Evolutionary conservation across 64 coral and sea anemone genomes (phyloP).

Genomic region (Montipora sp.): DNA sequence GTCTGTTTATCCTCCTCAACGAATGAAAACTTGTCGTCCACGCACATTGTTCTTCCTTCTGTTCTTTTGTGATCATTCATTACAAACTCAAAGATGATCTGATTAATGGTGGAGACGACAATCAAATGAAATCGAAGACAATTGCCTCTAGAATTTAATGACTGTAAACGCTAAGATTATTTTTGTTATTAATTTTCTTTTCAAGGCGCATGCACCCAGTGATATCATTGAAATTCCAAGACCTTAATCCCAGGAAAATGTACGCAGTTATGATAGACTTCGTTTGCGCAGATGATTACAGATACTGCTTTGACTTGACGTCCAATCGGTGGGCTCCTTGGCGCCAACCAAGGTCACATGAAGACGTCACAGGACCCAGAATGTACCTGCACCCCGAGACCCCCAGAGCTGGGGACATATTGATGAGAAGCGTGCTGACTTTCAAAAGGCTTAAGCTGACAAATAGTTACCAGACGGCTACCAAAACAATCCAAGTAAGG

Average conservation of each 20-base stretch:
- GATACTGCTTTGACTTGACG: not conserved
- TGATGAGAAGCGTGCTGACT: not conserved
- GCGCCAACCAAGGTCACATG: not conserved
- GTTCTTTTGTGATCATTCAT: too few species aligned
- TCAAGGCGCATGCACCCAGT: slow-evolving; percentile 16
- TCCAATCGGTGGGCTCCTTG: slow-evolving; percentile 2
- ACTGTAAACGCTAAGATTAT: not conserved
- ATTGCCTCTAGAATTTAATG: not conserved
- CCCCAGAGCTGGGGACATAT: not conserved
- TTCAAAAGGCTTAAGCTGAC: slow-evolving; percentile 20
- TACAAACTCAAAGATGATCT: too few species aligned
- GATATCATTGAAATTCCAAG: slow-evolving; percentile 31
- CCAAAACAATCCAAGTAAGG: slow-evolving; percentile 2
- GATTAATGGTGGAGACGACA: too few species aligned
- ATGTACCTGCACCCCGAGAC: slow-evolving; percentile 25
- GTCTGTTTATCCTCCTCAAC: not conserved
- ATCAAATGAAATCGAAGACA: not conserved
- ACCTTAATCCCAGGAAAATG: not conserved
- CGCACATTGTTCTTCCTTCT: too few species aligned
- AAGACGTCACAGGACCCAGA: not conserved
- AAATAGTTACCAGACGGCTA: not conserved
- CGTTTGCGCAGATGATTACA: slow-evolving; percentile 3
- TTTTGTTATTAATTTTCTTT: not conserved
- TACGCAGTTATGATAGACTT: slow-evolving; percentile 46
- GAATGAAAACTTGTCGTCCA: too few species aligned